These are phyloP conservation scores for Poeciliopsis retropinna DNA, from an alignment of 2,113 vertebrate species.

Conservation along the genomic window DNA sequence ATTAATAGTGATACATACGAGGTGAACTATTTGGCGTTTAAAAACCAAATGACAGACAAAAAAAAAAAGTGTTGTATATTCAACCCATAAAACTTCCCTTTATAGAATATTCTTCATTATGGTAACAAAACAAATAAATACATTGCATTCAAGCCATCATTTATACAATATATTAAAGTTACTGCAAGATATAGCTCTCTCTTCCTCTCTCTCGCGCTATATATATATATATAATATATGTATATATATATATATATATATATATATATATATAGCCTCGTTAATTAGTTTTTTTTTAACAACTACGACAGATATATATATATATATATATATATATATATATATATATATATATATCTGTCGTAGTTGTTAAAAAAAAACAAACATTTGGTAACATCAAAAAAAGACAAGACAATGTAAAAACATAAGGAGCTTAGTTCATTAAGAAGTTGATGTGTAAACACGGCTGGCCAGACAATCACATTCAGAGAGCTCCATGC, in stretches of 20 bases:
- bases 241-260: conserved; percentile 59
- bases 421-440: conserved; percentile 76
- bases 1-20: conserved; percentile 47
- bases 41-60: conserved; percentile 56
- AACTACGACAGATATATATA: no score
- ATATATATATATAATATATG: conserved; percentile 55
- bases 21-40: conserved; percentile 58
- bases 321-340: no score
- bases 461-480: conserved; percentile 75
- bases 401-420: conserved; percentile 52
- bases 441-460: conserved; percentile 77
- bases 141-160: conserved; percentile 84
- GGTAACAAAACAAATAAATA: conserved; percentile 84
- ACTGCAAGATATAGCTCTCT: conserved; percentile 80
- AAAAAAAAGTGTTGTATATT: conserved; percentile 60
- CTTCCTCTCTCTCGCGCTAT: conserved; percentile 41
- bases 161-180: conserved; percentile 86
- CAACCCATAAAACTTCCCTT: conserved; percentile 70
- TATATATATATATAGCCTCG: conserved; percentile 56
- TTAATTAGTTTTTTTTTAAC: no score
- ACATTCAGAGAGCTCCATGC: conserved; percentile 78
- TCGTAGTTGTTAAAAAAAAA: conserved; percentile 69
- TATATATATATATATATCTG: conserved; percentile 67
- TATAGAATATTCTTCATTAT: conserved; percentile 78
- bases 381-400: conserved; percentile 76